Evolutionary conservation across 2,888 invertebrate species (phyloP).

Genomic region (Taphrorychus bicolor): DNA sequence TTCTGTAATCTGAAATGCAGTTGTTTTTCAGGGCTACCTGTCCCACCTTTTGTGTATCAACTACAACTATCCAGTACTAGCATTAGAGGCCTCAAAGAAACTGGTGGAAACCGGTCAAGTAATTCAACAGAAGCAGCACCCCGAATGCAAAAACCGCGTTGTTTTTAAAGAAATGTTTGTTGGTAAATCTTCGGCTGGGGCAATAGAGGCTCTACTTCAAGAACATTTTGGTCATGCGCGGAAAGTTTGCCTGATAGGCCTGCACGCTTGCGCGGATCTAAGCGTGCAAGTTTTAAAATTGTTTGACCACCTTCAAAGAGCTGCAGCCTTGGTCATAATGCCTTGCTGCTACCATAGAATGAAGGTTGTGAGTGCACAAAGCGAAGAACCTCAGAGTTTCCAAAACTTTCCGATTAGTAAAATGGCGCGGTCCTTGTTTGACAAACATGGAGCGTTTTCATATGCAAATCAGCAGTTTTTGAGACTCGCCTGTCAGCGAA

Average conservation of each 20-base stretch:
- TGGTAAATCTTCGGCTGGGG: constrained; percentile 61
- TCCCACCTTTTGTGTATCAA: constrained; percentile 69
- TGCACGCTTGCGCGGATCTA: constrained; percentile 82
- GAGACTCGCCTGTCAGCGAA: constrained; percentile 75
- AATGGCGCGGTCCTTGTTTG: constrained; percentile 59
- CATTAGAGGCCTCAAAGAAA: constrained; percentile 69
- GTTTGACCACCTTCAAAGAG: constrained; percentile 66
- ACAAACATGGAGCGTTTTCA: constrained; percentile 53
- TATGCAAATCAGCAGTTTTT: constrained; percentile 72
- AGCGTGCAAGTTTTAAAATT: constrained; percentile 71
- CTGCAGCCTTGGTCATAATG: constrained; percentile 69
- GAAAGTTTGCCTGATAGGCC: constrained; percentile 64
- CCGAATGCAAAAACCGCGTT: constrained; percentile 63
- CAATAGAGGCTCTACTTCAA: constrained; percentile 50
- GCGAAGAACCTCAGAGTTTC: constrained; percentile 59
- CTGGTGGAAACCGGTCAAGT: constrained; percentile 66
- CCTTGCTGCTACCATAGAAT: constrained; percentile 85
- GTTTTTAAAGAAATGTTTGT: constrained; percentile 68
- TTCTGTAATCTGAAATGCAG: too few relatives aligned
- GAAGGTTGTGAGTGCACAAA: constrained; percentile 47
- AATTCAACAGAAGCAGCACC: constrained; percentile 65
- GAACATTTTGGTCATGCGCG: constrained; percentile 35
- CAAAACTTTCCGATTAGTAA: constrained; percentile 72
- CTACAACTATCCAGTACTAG: constrained; percentile 69
- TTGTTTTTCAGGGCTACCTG: constrained; percentile 74